Evolutionary conservation across 2,797 vertebrate species (phyloP).

Genomic region (Eupleurogrammus muticus): DNA sequence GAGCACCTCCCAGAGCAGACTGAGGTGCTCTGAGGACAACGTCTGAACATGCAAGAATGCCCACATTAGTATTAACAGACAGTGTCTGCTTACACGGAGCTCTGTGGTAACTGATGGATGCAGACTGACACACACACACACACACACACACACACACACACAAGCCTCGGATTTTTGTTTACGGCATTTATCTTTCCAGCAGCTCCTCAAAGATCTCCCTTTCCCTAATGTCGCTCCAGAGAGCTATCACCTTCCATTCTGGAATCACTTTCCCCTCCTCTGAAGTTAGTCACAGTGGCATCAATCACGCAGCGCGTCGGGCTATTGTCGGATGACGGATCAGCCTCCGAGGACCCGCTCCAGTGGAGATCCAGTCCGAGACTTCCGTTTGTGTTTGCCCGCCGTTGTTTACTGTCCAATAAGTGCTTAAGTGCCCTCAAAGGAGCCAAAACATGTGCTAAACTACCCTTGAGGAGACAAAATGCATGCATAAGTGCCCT

Average conservation of each 20-base stretch:
- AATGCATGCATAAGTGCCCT: too few relatives aligned
- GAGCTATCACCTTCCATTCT: constrained; percentile 37
- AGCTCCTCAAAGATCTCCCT: constrained; percentile 40
- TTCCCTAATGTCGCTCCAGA: constrained; percentile 27
- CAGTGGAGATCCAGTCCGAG: too few relatives aligned
- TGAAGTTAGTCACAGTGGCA: neutral
- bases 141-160: constrained; percentile 35
- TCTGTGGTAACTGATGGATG: constrained; percentile 31
- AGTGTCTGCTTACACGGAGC: constrained; percentile 43
- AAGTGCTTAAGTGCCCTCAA: too few relatives aligned
- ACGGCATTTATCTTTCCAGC: constrained; percentile 40
- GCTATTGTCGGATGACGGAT: too few relatives aligned
- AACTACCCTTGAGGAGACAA: too few relatives aligned
- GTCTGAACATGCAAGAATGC: constrained; percentile 55
- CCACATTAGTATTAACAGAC: constrained; percentile 53
- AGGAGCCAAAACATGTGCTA: too few relatives aligned
- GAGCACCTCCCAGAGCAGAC: constrained; percentile 60
- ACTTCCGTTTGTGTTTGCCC: too few relatives aligned
- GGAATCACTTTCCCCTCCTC: constrained; percentile 23
- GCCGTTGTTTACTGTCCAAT: too few relatives aligned
- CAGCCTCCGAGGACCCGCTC: too few relatives aligned
- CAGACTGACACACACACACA: constrained; percentile 31
- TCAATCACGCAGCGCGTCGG: too few relatives aligned
- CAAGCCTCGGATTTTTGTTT: constrained; percentile 26
- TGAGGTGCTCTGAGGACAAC: constrained; percentile 73